phyloP scores from a whole-genome alignment of 1,140 invertebrate genomes.

The Paraescarpia echinospica region DNA sequence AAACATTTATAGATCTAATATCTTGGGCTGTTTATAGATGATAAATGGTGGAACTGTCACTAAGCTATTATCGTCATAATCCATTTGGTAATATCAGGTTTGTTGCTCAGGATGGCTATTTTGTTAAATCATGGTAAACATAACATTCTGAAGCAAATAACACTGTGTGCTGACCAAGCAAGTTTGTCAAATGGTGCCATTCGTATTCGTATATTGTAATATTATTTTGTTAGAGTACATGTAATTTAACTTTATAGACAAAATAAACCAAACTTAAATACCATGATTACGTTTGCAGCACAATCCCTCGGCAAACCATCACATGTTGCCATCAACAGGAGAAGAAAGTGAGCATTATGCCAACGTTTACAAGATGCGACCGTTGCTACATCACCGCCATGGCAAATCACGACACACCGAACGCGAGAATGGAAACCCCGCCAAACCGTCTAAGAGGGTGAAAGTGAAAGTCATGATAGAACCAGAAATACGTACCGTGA shows the following conservation, averaged over 20 bases:
- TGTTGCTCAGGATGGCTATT: background rate
- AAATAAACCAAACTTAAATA: background rate
- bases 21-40: too few relatives aligned
- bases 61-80: too few relatives aligned
- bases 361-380: conserved; percentile 82
- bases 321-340: conserved; percentile 87
- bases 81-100: background rate
- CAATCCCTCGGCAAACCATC: conserved; percentile 64
- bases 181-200: background rate
- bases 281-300: background rate
- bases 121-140: background rate
- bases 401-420: conserved; percentile 68
- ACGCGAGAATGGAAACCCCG: background rate
- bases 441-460: background rate
- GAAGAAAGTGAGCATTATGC: conserved; percentile 61
- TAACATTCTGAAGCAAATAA: background rate
- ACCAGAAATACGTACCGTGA: conserved; percentile 4
- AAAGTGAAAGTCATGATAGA: background rate
- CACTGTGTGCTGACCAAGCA: background rate
- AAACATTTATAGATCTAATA: too few relatives aligned
- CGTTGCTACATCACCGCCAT: conserved; percentile 79
- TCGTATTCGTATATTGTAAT: background rate
- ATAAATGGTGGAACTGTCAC: too few relatives aligned
- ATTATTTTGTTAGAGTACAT: background rate
- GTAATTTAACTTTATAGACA: background rate